Evolutionary conservation across 2,113 vertebrate genomes (phyloP).

Genomic region (Ptilorrhoa leucosticta): DNA sequence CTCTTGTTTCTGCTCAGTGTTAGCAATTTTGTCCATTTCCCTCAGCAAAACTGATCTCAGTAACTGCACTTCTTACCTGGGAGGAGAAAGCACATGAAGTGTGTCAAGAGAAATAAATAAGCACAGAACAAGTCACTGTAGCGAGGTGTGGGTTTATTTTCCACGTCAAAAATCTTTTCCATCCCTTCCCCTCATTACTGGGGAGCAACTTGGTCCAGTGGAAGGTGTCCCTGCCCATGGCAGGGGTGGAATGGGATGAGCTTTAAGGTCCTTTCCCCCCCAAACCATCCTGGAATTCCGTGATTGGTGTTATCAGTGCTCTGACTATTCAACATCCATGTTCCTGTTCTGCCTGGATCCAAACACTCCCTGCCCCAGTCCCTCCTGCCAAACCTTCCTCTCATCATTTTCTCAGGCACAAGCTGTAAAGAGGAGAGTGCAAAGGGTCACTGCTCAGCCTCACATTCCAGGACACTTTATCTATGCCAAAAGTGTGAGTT

Average conservation of each 20-base stretch:
- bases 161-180: background rate
- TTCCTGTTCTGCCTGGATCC: background rate
- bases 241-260: background rate
- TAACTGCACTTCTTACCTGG: background rate
- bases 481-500: background rate
- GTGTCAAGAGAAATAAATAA: background rate
- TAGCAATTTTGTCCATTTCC: background rate
- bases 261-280: background rate
- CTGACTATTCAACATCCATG: background rate
- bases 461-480: background rate
- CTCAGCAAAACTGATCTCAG: background rate
- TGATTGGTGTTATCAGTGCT: background rate
- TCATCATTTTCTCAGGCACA: background rate
- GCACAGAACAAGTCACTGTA: background rate
- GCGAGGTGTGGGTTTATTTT: background rate
- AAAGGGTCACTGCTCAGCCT: conserved; percentile 10
- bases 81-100: background rate
- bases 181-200: background rate
- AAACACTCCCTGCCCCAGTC: background rate
- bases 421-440: background rate
- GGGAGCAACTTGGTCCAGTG: background rate
- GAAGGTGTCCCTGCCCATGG: background rate
- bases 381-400: background rate
- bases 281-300: background rate
- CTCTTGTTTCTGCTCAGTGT: background rate